phyloP scores from a whole-genome alignment of 2,797 vertebrate species.

The Mallotus villosus region DNA sequence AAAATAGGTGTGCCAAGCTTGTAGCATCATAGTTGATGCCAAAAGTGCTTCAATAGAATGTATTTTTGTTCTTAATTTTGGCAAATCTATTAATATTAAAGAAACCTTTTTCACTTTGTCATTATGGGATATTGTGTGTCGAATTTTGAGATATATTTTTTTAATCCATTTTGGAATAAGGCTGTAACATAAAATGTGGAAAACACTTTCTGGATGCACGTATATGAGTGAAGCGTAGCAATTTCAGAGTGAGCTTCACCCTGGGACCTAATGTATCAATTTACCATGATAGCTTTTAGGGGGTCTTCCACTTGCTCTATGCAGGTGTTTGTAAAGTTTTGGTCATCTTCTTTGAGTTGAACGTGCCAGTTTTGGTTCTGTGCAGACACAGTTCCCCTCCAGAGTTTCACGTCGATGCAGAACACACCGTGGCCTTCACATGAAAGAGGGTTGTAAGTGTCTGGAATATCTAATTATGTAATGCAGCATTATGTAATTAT shows the following conservation, averaged over 20 bases:
- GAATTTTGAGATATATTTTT: no score
- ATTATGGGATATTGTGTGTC: no score
- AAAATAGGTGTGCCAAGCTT: no score
- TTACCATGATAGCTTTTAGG: slow-evolving; percentile 71
- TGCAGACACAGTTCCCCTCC: slow-evolving; percentile 64
- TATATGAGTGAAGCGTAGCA: not conserved
- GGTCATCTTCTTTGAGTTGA: slow-evolving; percentile 62
- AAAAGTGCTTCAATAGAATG: no score
- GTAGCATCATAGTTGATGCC: no score
- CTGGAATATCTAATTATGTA: not conserved
- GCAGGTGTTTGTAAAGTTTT: slow-evolving; percentile 66
- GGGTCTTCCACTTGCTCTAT: slow-evolving; percentile 73
- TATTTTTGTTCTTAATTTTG: no score
- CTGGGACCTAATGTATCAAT: slow-evolving; percentile 13
- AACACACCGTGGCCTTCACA: slow-evolving; percentile 71
- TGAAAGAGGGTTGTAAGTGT: not conserved
- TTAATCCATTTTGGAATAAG: not conserved
- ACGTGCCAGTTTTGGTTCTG: slow-evolving; percentile 68
- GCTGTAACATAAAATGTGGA: not conserved
- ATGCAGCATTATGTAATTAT: not conserved
- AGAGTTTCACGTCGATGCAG: slow-evolving; percentile 76
- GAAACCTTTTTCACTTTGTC: no score
- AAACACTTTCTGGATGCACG: not conserved
- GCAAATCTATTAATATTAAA: no score
- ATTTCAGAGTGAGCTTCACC: slow-evolving; percentile 53